Base-by-base conservation (phyloP, 2,113 vertebrate species). In the Eupsittula cactorum region DNA sequence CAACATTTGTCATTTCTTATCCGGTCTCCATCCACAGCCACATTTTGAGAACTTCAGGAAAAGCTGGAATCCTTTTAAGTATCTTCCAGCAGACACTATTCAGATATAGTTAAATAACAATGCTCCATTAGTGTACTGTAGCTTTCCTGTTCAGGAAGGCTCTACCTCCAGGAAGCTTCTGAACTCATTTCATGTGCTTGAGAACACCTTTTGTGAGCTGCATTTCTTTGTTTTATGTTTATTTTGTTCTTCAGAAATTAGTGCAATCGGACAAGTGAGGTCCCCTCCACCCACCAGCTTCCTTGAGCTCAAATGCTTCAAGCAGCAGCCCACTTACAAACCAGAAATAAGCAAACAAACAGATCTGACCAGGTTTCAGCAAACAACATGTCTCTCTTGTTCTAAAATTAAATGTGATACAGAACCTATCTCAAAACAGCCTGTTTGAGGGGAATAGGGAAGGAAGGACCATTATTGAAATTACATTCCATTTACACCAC, bases 291-390 rank as follows among this genome's bases (percentile, higher is more conserved):
- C 93, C 81, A 94, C 81, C 65, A 75, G 44, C 92, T 84, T 93
- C 86, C 83, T 79, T 2, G 16, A 74, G 86, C 81, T 83, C 52
- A 14, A 60, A n/a, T 0, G 15, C 62, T 89, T 31, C 41, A 8
- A 53, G 69, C 37, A 64, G 46, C 85, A 92, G 62, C 96, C 92
- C 86, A 87, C 95, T 92, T 88, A 74, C 63, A 71, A 89, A 55
- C 69, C 81, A 94, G 67, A 88, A 95, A 91, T 46, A 91, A 96
- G 60, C 73, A 95, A 90, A 75, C 89, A 88, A 82, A 95, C 67
- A 55, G 70, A 85, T 87, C 88, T 94, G 93, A 77, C 77, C 67
- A 95, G 59, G 78, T 65, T 89, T 89, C 67, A 35, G 62, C 63
- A 79, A 59, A 68, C 65, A 55, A 15, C 55, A 8, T 37, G 82